phyloP scores from a whole-genome alignment of 2,113 vertebrate genomes.

The Microcebus ravelobensis region DNA sequence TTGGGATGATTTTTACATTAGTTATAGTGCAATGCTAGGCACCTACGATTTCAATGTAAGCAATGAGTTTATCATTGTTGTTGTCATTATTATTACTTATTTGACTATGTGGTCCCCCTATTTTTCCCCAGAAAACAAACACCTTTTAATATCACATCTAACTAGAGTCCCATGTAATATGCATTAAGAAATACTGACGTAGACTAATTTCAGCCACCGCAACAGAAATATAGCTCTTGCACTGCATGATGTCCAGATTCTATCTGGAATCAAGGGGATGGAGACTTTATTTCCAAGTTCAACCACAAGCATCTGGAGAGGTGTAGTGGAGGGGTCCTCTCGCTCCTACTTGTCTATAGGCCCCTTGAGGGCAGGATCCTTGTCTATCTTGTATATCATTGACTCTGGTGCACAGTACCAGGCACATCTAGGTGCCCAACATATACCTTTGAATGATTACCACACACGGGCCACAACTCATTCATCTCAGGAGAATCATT shows the following conservation, averaged over 20 bases:
- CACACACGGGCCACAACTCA: background rate
- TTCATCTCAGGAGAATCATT: background rate
- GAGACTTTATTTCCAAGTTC: background rate
- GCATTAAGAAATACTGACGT: background rate
- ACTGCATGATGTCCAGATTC: background rate
- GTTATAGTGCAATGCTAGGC: background rate
- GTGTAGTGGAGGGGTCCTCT: fast-evolving
- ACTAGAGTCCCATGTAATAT: background rate
- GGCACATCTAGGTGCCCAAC: fast-evolving
- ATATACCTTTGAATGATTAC: background rate
- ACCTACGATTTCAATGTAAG: background rate
- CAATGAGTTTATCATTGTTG: background rate
- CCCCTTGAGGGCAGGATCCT: background rate
- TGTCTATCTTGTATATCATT: background rate
- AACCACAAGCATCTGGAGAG: background rate
- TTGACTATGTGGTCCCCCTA: background rate
- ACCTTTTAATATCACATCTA: background rate
- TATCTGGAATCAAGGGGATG: background rate
- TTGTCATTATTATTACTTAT: background rate
- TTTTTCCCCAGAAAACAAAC: background rate
- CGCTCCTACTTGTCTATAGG: too few relatives aligned
- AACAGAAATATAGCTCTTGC: background rate
- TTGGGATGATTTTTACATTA: background rate
- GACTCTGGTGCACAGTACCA: background rate
- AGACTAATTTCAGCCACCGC: background rate